A percentile compares a stretch with the other conserved stretches of the same genome.
Evolutionary conservation across 2,888 invertebrate species (phyloP).

Genomic region (Clunio marinus): DNA sequence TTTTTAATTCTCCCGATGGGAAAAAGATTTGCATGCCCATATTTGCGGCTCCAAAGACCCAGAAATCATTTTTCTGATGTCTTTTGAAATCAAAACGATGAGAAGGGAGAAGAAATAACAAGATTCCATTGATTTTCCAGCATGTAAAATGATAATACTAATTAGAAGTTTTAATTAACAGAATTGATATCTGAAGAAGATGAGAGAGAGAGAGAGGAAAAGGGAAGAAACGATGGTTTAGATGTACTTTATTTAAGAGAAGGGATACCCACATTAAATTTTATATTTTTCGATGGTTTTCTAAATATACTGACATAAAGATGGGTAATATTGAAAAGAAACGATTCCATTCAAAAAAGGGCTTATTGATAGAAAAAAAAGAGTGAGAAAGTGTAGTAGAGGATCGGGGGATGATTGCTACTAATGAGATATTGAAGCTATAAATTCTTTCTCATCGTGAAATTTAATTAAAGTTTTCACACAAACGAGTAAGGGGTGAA

Average conservation of each 20-base stretch:
- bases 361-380: slow-evolving; percentile 29
- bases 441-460: slow-evolving; percentile 29
- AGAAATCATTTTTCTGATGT: not conserved
- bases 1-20: slow-evolving; percentile 1
- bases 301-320: not conserved
- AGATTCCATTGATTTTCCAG: slow-evolving; percentile 33
- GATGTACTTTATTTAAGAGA: too few species aligned
- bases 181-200: slow-evolving; percentile 34
- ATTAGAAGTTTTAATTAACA: slow-evolving; percentile 39
- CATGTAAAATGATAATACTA: slow-evolving; percentile 39
- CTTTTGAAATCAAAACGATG: slow-evolving; percentile 16
- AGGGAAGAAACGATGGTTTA: not conserved
- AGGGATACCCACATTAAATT: slow-evolving; percentile 28
- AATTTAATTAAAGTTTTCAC: slow-evolving; percentile 32
- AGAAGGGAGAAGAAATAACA: not conserved
- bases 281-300: slow-evolving; percentile 27
- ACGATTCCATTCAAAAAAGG: not conserved
- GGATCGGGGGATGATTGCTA: slow-evolving; percentile 30
- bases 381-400: slow-evolving; percentile 3
- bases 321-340: slow-evolving; percentile 19
- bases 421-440: slow-evolving; percentile 35
- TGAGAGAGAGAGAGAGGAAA: not conserved
- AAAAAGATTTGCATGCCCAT: slow-evolving; percentile 18
- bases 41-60: slow-evolving; percentile 17
- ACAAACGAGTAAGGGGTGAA: too few species aligned